phyloP scores from a whole-genome alignment of 2,797 vertebrate genomes.

The Setipinna tenuifilis region DNA sequence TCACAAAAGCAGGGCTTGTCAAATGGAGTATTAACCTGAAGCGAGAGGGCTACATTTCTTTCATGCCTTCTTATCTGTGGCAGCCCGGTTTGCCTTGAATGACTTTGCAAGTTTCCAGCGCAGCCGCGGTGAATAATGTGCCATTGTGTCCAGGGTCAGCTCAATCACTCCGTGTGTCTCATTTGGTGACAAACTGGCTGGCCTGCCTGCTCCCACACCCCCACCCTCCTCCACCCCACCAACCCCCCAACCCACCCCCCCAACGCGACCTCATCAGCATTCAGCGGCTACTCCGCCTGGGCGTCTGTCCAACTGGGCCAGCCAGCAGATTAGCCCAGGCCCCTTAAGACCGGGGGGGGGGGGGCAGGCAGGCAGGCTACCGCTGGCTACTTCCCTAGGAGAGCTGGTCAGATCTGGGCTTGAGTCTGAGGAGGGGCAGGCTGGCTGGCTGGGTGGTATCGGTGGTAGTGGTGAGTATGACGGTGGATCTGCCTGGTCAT shows the following conservation, averaged over 20 bases:
- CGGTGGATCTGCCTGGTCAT: background rate
- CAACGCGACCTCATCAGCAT: background rate
- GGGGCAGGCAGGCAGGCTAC: background rate
- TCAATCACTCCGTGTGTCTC: background rate
- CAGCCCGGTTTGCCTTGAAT: background rate
- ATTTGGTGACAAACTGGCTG: background rate
- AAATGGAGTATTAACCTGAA: background rate
- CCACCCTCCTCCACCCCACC: background rate
- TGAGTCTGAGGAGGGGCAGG: background rate
- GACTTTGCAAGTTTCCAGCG: background rate
- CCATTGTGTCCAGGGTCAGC: background rate
- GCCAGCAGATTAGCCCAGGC: background rate
- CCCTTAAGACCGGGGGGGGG: background rate
- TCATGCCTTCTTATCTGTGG: background rate
- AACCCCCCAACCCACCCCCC: no score
- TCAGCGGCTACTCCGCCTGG: background rate
- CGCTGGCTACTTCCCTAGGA: background rate
- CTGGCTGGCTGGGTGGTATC: background rate
- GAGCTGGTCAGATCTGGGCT: background rate
- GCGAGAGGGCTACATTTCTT: background rate
- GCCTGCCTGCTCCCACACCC: no score
- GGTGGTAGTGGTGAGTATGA: background rate
- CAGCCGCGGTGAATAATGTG: background rate
- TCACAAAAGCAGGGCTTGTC: background rate
- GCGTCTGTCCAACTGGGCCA: constrained; percentile 8